Conservation (phyloP, 2,888 invertebrate species). For the Celastrina argiolus region DNA sequence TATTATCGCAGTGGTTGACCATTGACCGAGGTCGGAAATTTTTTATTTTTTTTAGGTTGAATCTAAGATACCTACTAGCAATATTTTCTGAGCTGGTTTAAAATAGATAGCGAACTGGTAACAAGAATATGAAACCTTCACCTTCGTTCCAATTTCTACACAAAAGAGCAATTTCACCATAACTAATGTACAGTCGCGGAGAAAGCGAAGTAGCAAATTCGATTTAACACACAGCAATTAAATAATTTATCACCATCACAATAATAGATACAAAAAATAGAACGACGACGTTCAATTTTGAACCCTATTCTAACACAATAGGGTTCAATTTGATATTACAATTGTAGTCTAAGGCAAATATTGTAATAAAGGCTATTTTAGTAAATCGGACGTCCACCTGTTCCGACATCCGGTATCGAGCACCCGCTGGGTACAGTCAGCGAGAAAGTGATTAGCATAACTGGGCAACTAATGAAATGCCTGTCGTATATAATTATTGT, state of each 20-base stretch:
- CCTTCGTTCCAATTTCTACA: slow-evolving; percentile 3
- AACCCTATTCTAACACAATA: not conserved
- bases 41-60: too few species aligned
- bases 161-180: slow-evolving; percentile 10
- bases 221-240: slow-evolving; percentile 18
- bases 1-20: too few species aligned
- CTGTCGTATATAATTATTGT: not conserved
- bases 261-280: not conserved
- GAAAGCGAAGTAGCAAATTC: slow-evolving; percentile 17
- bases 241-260: slow-evolving; percentile 15
- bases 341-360: not conserved
- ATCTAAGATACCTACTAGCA: too few species aligned
- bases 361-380: slow-evolving; percentile 26
- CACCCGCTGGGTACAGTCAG: slow-evolving; percentile 33
- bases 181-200: slow-evolving; percentile 2
- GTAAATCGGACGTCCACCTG: slow-evolving; percentile 44
- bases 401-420: slow-evolving; percentile 42
- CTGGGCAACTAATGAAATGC: slow-evolving; percentile 5
- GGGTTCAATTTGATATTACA: not conserved
- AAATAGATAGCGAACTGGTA: not conserved
- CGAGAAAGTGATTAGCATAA: slow-evolving; percentile 27
- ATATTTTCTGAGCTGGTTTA: too few species aligned
- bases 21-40: too few species aligned
- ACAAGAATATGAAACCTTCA: not conserved
- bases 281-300: not conserved